Evolutionary conservation across 2,113 vertebrate genomes (phyloP), one percentile per base, ranked within the genome.

Genomic region (Cyanistes caeruleus): DNA sequence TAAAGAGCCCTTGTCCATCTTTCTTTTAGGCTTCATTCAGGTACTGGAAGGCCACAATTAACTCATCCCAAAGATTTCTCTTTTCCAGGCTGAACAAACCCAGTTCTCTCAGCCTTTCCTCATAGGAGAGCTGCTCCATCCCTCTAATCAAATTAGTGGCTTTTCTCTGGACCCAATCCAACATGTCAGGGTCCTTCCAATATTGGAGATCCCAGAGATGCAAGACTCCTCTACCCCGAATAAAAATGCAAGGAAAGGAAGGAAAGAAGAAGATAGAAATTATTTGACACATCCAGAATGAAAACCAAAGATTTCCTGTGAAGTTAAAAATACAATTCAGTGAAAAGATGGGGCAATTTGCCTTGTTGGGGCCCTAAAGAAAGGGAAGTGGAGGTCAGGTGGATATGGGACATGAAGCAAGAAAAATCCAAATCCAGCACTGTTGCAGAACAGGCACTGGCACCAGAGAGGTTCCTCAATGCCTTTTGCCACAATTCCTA

Each of bases 321-420:
- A 73, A 60, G 10, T 9, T 37, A 68, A 86, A 92, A 64, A 35
- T 28, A 20, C 0, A 67, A 7, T 15, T 81, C 28, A 28, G 31
- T 22, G 25, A 68, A 52, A 60, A 43, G 13, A 52, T 59, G 23
- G 19, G 4, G 3, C 13, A 76, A 30, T 37, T 19, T 89, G 24
- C 25, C 41, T 30, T 46, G 6, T 9, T 37, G 4, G 1, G 1
- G 0, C 8, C 31, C 13, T 52, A 33, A 48, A 67, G 37, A 13
- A 64, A 30, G 12, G 23, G 43, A 53, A 41, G 35, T 41, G 0
- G 0, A 64, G 33, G 41, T 52, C 30, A 52, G 33, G 28, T 6
- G 25, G n/a, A 6, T 13, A 10, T 5, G 21, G 21, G 37, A 41
- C 17, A 33, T 2, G 2, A 51, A 44, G 39, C 5, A 46, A 25